phyloP scores from a whole-genome alignment of 2,888 invertebrate species.

The Bellardia bayeri region DNA sequence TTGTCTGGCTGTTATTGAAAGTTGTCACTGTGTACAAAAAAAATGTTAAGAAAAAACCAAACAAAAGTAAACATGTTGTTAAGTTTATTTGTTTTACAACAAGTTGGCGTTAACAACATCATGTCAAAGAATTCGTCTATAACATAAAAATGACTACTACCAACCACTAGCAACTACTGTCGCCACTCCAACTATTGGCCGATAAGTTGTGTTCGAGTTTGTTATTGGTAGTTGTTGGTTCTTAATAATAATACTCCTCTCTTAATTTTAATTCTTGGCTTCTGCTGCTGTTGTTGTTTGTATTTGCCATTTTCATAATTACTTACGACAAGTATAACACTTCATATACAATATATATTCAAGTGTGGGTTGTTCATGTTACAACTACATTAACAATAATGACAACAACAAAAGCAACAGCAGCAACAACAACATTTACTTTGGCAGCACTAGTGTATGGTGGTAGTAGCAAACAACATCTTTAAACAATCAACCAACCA shows the following conservation, averaged over 20 bases:
- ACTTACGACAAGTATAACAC: conserved; percentile 71
- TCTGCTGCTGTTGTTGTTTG: conserved; percentile 26
- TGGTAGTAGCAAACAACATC: conserved; percentile 8
- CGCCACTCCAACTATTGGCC: conserved; percentile 33
- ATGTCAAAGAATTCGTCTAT: conserved; percentile 53
- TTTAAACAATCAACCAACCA: conserved; percentile 22
- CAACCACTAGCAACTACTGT: conserved; percentile 22
- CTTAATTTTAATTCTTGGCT: conserved; percentile 60
- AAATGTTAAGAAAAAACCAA: neutral
- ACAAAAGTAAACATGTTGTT: conserved; percentile 58
- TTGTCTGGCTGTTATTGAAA: conserved; percentile 54
- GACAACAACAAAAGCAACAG: conserved; percentile 25
- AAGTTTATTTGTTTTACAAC: conserved; percentile 66
- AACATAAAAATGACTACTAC: conserved; percentile 30
- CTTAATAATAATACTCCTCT: conserved; percentile 58
- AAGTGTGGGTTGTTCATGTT: conserved; percentile 69
- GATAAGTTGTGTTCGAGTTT: conserved; percentile 47
- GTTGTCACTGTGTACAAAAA: conserved; percentile 12
- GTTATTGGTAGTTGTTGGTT: conserved; percentile 45
- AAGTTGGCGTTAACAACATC: conserved; percentile 73
- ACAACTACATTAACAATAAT: conserved; percentile 55
- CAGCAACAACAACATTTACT: neutral
- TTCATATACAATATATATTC: conserved; percentile 61
- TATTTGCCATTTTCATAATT: conserved; percentile 70
- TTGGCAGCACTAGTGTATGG: too few relatives aligned